Conservation (phyloP, 1,140 invertebrate species). For the Caerostris darwini region DNA sequence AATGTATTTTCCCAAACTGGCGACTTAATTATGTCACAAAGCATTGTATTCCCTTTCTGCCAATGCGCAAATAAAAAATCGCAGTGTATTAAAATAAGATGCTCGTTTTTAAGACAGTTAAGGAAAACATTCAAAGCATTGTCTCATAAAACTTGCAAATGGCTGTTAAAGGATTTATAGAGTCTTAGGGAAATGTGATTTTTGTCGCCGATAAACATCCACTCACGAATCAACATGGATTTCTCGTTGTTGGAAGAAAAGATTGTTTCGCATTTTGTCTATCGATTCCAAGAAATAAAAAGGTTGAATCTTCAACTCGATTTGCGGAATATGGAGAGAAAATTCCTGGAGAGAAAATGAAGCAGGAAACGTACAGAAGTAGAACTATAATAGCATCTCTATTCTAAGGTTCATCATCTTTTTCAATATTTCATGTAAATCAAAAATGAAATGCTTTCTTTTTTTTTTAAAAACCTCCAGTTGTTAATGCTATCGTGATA, state of each 20-base stretch:
- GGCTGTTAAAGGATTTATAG: background rate
- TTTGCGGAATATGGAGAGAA: background rate
- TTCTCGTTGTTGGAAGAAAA: no score
- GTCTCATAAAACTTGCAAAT: background rate
- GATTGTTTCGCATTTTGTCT: background rate
- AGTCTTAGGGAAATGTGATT: background rate
- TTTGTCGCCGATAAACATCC: background rate
- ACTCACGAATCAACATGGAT: background rate
- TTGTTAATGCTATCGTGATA: no score
- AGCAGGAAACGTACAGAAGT: no score
- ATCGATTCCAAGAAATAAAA: background rate
- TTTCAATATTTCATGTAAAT: no score
- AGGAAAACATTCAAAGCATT: background rate
- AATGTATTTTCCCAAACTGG: background rate
- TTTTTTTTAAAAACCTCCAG: no score
- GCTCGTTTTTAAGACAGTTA: background rate
- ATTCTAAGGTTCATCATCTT: no score
- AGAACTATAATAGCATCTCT: no score
- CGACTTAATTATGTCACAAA: background rate
- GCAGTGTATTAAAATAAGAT: no score
- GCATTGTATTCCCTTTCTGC: background rate
- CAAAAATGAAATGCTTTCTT: no score
- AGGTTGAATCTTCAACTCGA: background rate
- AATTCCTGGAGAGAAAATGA: no score
- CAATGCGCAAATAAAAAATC: background rate